These are phyloP conservation scores for Gadus chalcogrammus DNA, from an alignment of 2,113 vertebrate species.

Conservation along the genomic window DNA sequence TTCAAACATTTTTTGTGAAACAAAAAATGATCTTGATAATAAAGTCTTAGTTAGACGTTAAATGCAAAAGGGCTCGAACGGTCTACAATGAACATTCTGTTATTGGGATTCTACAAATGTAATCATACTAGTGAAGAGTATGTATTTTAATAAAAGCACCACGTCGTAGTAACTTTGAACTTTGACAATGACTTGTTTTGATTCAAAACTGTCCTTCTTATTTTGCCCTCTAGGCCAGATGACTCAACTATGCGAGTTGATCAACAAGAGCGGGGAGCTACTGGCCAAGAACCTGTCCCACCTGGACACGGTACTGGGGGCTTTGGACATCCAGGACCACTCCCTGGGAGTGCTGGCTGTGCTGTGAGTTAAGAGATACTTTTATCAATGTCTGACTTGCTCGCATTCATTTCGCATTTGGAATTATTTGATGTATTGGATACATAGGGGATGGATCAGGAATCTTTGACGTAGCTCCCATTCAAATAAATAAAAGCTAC, in stretches of 20 bases:
- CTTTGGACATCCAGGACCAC: slow-evolving; percentile 97
- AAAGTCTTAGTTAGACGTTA: background rate
- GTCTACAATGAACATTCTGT: background rate
- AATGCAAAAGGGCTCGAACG: background rate
- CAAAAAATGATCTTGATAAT: background rate
- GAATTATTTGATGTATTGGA: no score
- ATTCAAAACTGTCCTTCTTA: background rate
- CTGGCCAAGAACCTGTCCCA: slow-evolving; percentile 98
- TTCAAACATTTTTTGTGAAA: background rate
- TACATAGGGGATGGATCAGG: no score
- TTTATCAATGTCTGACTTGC: no score
- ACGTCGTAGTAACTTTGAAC: background rate
- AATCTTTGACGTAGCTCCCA: no score
- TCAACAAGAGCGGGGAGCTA: slow-evolving; percentile 99
- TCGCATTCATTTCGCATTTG: no score
- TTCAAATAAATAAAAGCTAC: no score
- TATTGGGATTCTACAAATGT: background rate
- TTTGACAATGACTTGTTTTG: background rate
- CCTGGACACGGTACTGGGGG: slow-evolving; percentile 96
- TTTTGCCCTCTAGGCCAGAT: slow-evolving; percentile 83
- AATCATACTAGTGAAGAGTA: background rate
- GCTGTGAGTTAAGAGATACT: slow-evolving; percentile 78
- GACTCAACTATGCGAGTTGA: slow-evolving; percentile 98
- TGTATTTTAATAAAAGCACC: background rate
- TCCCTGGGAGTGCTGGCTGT: slow-evolving; percentile 95